Conservation (phyloP, 1,140 invertebrate genomes). For the Pectinophora gossypiella region DNA sequence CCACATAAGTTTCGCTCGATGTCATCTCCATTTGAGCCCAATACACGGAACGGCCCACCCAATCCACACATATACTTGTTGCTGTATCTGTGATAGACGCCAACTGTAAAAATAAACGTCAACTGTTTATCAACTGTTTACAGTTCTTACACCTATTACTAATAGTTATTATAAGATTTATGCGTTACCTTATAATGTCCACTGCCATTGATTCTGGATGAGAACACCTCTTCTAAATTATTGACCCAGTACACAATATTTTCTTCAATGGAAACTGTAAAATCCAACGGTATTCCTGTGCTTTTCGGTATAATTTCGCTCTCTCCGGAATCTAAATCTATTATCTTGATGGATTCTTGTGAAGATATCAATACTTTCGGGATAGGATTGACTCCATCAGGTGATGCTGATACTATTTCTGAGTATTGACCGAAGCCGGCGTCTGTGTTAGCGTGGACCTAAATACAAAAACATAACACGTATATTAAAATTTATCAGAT, state of each 20-base stretch:
- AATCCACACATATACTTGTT: conserved; percentile 86
- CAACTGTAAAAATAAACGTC: no score
- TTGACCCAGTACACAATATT: conserved; percentile 90
- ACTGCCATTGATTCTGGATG: conserved; percentile 76
- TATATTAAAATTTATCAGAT: not conserved
- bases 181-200: conserved; percentile 62
- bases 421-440: conserved; percentile 84
- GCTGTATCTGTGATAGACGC: conserved; percentile 80
- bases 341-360: conserved; percentile 81
- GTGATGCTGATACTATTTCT: conserved; percentile 77
- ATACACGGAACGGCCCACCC: conserved; percentile 89
- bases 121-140: no score
- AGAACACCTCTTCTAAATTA: conserved; percentile 85
- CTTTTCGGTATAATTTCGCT: conserved; percentile 77
- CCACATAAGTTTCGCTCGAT: conserved; percentile 53
- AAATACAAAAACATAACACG: conserved; percentile 5
- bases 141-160: no score
- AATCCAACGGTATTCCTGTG: conserved; percentile 78
- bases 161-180: not conserved
- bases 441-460: conserved; percentile 87
- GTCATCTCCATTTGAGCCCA: conserved; percentile 81
- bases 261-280: conserved; percentile 80
- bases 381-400: conserved; percentile 82
- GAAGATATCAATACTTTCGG: conserved; percentile 86
- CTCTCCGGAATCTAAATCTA: conserved; percentile 82